These are phyloP conservation scores for Dinoponera quadriceps DNA, from an alignment of 1,140 invertebrate genomes.

Conservation along the genomic window DNA sequence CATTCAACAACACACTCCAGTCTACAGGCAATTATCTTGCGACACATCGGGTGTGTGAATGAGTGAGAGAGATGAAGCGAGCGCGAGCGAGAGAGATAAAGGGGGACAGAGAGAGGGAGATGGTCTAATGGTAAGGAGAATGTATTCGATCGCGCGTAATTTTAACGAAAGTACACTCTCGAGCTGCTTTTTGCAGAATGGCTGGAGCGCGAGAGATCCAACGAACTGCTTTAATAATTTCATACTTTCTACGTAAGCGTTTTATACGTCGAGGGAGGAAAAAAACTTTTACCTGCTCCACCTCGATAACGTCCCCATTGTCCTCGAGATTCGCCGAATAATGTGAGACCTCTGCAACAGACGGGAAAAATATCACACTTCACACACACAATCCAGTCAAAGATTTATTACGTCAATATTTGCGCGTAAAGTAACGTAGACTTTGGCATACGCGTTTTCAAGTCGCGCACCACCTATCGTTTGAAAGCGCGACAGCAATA, in stretches of 20 bases:
- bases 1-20: not conserved
- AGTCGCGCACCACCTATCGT: too few relatives aligned
- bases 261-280: not conserved
- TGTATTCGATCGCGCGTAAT: conserved; percentile 7
- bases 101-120: not conserved
- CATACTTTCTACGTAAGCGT: not conserved
- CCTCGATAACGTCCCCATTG: conserved; percentile 84
- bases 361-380: conserved; percentile 4
- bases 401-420: not conserved
- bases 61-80: too few relatives aligned
- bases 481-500: too few relatives aligned
- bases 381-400: not conserved
- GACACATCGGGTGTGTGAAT: too few relatives aligned
- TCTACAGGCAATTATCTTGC: not conserved
- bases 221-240: not conserved
- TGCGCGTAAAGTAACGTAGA: not conserved
- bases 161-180: conserved; percentile 5
- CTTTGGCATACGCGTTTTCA: not conserved
- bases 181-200: not conserved
- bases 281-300: conserved; percentile 86
- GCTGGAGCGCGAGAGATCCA: not conserved
- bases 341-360: conserved; percentile 86
- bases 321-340: conserved; percentile 85
- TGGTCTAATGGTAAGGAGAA: not conserved
- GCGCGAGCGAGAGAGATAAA: too few relatives aligned